Conservation (phyloP, 2,888 invertebrate species). For the Orthonevra nobilis region DNA sequence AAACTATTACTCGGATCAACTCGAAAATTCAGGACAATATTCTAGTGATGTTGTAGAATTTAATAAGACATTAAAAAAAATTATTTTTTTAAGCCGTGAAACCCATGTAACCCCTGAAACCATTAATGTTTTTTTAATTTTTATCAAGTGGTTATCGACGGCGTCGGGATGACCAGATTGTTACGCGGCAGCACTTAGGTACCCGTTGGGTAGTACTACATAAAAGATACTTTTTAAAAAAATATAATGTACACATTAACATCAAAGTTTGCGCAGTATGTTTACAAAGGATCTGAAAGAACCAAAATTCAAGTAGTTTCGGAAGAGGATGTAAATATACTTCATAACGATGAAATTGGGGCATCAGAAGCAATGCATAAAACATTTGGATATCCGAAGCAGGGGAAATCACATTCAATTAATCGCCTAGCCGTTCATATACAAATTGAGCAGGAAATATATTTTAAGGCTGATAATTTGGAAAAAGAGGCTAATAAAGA, state of each 20-base stretch:
- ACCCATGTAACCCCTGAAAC: too few relatives aligned
- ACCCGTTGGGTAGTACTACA: neutral
- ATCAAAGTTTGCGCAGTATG: conserved; percentile 73
- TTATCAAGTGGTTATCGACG: too few relatives aligned
- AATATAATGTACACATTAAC: conserved; percentile 74
- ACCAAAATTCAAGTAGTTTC: conserved; percentile 60
- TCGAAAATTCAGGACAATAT: too few relatives aligned
- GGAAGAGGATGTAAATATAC: neutral
- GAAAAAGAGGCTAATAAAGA: too few relatives aligned
- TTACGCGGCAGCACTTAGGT: too few relatives aligned
- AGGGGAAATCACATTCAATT: neutral
- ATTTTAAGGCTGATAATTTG: too few relatives aligned
- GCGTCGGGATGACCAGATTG: neutral
- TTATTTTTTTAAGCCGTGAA: too few relatives aligned
- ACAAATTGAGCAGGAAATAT: too few relatives aligned
- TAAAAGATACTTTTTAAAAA: neutral
- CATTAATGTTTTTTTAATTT: too few relatives aligned
- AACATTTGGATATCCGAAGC: neutral
- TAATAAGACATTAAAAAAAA: too few relatives aligned
- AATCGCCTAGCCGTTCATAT: neutral
- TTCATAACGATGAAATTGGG: neutral
- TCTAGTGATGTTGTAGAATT: too few relatives aligned
- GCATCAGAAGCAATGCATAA: neutral
- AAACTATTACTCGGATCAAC: too few relatives aligned
- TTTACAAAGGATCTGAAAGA: conserved; percentile 72